Base-by-base conservation (phyloP, 2,113 vertebrate genomes). In the Anarrhichthys ocellatus region DNA sequence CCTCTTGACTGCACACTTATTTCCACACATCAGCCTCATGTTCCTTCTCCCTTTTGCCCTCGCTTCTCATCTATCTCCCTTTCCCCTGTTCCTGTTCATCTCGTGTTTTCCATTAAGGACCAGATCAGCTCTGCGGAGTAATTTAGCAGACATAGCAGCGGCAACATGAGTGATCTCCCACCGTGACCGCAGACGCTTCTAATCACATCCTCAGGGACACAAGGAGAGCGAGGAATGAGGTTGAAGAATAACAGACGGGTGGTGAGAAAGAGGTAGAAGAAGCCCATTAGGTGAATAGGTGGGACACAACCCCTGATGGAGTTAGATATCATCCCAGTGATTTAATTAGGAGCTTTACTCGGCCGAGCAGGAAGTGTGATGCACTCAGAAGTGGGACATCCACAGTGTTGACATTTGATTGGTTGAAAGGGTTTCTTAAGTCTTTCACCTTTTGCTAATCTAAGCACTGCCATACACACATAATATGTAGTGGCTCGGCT, bases 171-270 rank as follows among this genome's bases (percentile, higher is more conserved):
- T 87, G 84, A 92, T 93, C 89, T 91, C 93, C 93, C 88, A 80
- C 61, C 9, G 65, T 87, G 86, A 83, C 79, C 27, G 8, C 42
- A 72, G 81, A 68, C 75, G 85, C 73, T 67, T 89, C 79, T 94
- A 94, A 93, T 93, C 91, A 92, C 86, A 78, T 92, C 91, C 90
- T 90, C 68, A 40, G 91, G 88, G 94, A 94, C 81, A 56, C 46
- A 0, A 46, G 67, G 54, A 81, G 78, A 88, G 59, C 54, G 75
- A 79, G 36, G 52, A 36, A 68, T 68, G 9, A 48, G 71, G 56
- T 58, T 61, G 59, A 84, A 68, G 63, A 91, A 90, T 80, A 83
- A 89, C 68, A 81, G 88, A 90, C 81, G 88, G 73, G 78, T 82
- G 48, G 38, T 50, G 73, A 46, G 70, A 83, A 80, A 73, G 70